These are phyloP conservation scores for Caenorhabditis sp. DNA, from an alignment of 2,888 invertebrate species.

Conservation along the genomic window DNA sequence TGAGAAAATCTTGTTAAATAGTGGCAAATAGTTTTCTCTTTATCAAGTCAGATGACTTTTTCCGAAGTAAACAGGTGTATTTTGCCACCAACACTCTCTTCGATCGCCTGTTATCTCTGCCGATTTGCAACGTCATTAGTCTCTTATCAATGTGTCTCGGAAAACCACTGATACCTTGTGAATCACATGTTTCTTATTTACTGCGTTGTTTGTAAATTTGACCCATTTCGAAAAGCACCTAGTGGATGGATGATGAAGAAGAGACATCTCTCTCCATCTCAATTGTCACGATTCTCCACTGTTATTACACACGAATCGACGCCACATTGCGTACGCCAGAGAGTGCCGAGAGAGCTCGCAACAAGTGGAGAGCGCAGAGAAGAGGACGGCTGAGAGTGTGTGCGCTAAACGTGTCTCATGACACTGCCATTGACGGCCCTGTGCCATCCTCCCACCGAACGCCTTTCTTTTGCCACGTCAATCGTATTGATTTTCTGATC, in stretches of 20 bases:
- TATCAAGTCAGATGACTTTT: conserved; percentile 29
- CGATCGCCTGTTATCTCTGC: conserved; percentile 15
- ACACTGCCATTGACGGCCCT: conserved; percentile 53
- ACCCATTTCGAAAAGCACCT: conserved; percentile 13
- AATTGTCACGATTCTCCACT: conserved; percentile 1
- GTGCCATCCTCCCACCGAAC: conserved; percentile 19
- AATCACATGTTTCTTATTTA: conserved; percentile 16
- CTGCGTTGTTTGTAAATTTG: conserved; percentile 7
- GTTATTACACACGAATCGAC: conserved; percentile 53
- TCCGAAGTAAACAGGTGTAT: conserved; percentile 32
- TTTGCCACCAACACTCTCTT: conserved; percentile 6
- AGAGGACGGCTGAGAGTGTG: conserved; percentile 12
- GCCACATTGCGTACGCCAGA: conserved; percentile 45
- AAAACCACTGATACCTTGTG: background rate
- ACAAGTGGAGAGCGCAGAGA: conserved; percentile 5
- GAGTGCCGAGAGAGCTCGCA: background rate
- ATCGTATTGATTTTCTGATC: background rate
- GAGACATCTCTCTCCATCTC: background rate
- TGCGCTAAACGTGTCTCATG: conserved; percentile 53
- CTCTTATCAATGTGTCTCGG: background rate
- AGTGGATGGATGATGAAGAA: too few relatives aligned
- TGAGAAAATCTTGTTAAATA: too few relatives aligned
- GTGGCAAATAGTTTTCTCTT: too few relatives aligned
- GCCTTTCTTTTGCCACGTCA: conserved; percentile 12
- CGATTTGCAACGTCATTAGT: background rate